phyloP scores from a whole-genome alignment of 37 sponge, comb jelly and placozoan species.

The Lycopodina hypogea region DNA sequence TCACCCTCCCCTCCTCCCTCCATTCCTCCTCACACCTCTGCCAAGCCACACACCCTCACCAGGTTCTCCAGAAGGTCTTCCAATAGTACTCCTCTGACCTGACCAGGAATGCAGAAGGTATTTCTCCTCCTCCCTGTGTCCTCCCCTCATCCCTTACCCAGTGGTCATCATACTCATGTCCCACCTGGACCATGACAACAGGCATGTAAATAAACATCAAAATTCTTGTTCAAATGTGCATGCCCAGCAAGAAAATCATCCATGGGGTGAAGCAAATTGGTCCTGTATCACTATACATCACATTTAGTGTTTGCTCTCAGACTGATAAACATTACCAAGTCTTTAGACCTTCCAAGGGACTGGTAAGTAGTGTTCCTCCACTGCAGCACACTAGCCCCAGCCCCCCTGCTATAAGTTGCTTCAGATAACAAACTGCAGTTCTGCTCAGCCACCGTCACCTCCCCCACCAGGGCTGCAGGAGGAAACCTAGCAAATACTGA shows the following conservation, averaged over 20 bases:
- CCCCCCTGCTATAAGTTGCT: background rate
- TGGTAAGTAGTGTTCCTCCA: too few relatives aligned
- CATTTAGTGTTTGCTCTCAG: too few relatives aligned
- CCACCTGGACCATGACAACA: background rate
- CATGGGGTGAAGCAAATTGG: too few relatives aligned
- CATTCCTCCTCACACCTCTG: too few relatives aligned
- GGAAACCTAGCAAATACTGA: conserved; percentile 7
- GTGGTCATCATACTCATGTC: background rate
- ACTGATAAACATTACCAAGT: too few relatives aligned
- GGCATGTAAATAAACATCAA: background rate
- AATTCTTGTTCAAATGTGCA: too few relatives aligned
- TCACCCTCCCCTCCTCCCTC: too few relatives aligned
- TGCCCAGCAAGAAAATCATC: too few relatives aligned
- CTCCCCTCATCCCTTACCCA: background rate
- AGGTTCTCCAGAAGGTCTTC: conserved; percentile 33
- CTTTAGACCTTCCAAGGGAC: too few relatives aligned
- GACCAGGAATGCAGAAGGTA: conserved; percentile 3
- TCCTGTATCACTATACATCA: background rate
- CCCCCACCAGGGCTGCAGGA: conserved; percentile 7
- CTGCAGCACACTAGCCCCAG: background rate
- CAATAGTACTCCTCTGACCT: conserved; percentile 2
- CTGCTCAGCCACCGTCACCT: conserved; percentile 20
- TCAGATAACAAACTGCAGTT: conserved; percentile 18
- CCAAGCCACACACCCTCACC: too few relatives aligned
- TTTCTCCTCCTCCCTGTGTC: background rate